Evolutionary conservation across 2,113 vertebrate genomes (phyloP), one percentile per base, ranked within the genome.

Genomic region (Paramisgurnus dabryanus): DNA sequence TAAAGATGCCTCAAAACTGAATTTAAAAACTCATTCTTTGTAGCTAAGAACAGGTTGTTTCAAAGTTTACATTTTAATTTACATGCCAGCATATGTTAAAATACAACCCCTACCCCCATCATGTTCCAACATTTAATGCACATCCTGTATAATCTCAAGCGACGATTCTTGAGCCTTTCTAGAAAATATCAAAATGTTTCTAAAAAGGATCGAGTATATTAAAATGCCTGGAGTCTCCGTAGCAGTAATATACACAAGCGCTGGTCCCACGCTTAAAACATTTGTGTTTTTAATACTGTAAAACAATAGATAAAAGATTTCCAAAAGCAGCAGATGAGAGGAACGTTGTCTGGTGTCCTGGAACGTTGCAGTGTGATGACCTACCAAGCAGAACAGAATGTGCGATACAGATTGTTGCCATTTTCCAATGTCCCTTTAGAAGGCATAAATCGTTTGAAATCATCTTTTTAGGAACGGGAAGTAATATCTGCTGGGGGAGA

Each of bases 41-140:
- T 76, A 82, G 86, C 89, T 91, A 91, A 93, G 22, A 64, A 64
- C 9, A 13, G 8, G 22, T 81, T 83, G 82, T 87, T 89, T 90
- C 88, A 91, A 92, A 92, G 87, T 84, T 89, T 88, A 88, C 86
- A 90, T 86, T 90, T 87, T 90, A 85, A 91, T 92, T 89, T 90
- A 91, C 89, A 92, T 87, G 87, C 86, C 87, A 88, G 88, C 86
- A 79, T 87, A 85, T 87, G 86, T 89, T 90, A 87, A 89, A 87
- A 89, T 11, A 79, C 83, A 85, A 87, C 86, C 87, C 83, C 89
- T 84, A 84, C 50, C 81, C 75, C 81, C 74, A 80, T 86, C 2
- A 83, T 82, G 85, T 82, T 80, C 79, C 72, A 81, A 78, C 75
- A 70, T 60, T 79, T 63, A 74, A 79, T 79, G 67, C 70, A 72